Percentiles rank a stretch among this genome's conserved stretches.
These are phyloP conservation scores for Plumapathes pennacea DNA, from an alignment of 92 coral and sea anemone species.

Conservation along the genomic window DNA sequence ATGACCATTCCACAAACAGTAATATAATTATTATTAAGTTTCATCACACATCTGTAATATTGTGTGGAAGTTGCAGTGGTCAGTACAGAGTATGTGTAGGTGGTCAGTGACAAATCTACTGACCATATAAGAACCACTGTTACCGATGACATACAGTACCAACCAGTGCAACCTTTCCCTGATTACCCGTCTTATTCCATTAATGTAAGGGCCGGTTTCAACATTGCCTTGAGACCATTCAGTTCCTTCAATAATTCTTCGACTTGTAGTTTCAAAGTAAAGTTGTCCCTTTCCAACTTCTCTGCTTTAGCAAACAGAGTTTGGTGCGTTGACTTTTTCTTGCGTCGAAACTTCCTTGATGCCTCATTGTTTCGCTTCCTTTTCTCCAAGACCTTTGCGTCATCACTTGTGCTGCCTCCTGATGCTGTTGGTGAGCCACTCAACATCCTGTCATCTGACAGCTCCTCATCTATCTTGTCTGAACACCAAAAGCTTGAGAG, in stretches of 20 bases:
- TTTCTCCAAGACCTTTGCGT: conserved; percentile 44
- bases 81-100: too few species aligned
- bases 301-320: conserved; percentile 60
- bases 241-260: conserved; percentile 59
- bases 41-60: too few species aligned
- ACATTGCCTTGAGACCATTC: conserved; percentile 36
- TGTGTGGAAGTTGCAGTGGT: too few species aligned
- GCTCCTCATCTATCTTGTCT: neutral
- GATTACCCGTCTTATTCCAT: too few species aligned
- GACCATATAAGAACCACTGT: too few species aligned
- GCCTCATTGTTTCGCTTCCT: conserved; percentile 76
- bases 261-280: conserved; percentile 50
- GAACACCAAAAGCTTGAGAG: neutral
- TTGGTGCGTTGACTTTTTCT: conserved; percentile 60
- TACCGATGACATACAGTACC: too few species aligned
- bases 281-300: conserved; percentile 64
- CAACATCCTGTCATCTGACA: neutral
- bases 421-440: conserved; percentile 14
- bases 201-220: too few species aligned
- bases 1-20: too few species aligned
- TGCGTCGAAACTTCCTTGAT: conserved; percentile 74
- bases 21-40: too few species aligned
- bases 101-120: too few species aligned
- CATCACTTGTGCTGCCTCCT: conserved; percentile 43
- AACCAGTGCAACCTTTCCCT: too few species aligned